phyloP scores from a whole-genome alignment of 2,797 vertebrate genomes.

The Pantherophis alleghaniensis region DNA sequence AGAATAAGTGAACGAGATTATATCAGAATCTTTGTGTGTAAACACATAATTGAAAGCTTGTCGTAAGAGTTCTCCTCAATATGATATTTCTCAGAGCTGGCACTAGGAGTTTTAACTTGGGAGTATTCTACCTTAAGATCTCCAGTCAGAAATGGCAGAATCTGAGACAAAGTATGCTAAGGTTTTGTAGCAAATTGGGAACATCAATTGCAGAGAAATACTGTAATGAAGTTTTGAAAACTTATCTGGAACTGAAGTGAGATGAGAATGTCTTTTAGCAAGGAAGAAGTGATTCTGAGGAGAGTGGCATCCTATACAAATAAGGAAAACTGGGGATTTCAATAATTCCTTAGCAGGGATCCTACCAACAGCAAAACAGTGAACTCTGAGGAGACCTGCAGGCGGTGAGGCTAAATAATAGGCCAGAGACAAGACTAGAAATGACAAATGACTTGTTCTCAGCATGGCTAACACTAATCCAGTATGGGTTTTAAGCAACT shows the following conservation, averaged over 20 bases:
- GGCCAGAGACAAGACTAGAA: too few relatives aligned
- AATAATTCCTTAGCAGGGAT: neutral
- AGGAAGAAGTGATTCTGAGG: neutral
- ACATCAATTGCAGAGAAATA: neutral
- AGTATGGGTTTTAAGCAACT: neutral
- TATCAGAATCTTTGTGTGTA: neutral
- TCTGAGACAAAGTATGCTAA: neutral
- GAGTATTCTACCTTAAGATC: neutral
- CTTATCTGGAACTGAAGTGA: neutral
- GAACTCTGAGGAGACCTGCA: neutral
- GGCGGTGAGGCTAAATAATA: neutral
- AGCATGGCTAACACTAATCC: neutral
- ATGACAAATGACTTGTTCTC: neutral
- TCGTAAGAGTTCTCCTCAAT: neutral
- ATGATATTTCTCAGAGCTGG: neutral
- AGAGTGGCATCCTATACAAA: neutral
- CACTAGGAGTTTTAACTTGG: neutral
- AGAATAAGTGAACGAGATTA: neutral
- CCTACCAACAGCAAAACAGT: neutral
- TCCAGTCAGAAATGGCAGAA: neutral
- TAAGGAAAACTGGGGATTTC: neutral
- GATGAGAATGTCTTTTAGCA: neutral
- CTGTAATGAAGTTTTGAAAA: neutral
- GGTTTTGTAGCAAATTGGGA: neutral
- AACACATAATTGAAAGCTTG: neutral